Base-by-base conservation (phyloP, 2,888 invertebrate species). In the Corbicula japonica region DNA sequence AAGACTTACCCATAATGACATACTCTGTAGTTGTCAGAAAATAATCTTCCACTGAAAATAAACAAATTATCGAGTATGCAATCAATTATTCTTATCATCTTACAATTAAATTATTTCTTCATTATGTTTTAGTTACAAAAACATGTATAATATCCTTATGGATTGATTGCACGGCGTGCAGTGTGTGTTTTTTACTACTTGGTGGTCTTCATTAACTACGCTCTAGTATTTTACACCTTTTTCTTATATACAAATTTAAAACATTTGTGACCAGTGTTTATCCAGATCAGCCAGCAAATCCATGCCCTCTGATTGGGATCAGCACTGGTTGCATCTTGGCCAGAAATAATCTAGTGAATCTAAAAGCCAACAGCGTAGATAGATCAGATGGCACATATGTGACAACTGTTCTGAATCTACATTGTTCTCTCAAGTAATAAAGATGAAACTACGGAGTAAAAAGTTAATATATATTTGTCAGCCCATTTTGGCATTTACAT, bases 1-100 rank as follows among this genome's bases (percentile, higher is more conserved):
- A 35, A 46, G 30, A 73, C 85, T 80, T 77, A 88, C 88, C 86
- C 87, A 71, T 74, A 76, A 77, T 83, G 75, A 60, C 83, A 84
- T 21, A 73, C 56, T 48, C 76, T 83, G 77, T 86, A 86, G 61
- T 87, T 86, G 26, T 88, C 84, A 52, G 84, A 82, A 58, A 84
- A 86, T 15, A 87, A 44, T 38, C 76, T 63, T 21, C 84, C 82
- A 35, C 87, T 89, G 84, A 65, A 86, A 86, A 63, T 0, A 66
- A 61, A 26, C 60, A 50, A 23, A 65, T 30, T 44, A 65, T 23
- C 10, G 54, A 21, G 34, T 58, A 0, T 38, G 48, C 3, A 44
- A 32, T 1, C 35, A 18, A 52, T 15, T 56, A 8, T 15, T 26
- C 48, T 1, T 2, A 44, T 41, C 34, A 50, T 38, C 44, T 46